Evolutionary conservation across 2,797 vertebrate genomes (phyloP), one percentile per base, ranked within the genome.

Genomic region (Falco concolor): DNA sequence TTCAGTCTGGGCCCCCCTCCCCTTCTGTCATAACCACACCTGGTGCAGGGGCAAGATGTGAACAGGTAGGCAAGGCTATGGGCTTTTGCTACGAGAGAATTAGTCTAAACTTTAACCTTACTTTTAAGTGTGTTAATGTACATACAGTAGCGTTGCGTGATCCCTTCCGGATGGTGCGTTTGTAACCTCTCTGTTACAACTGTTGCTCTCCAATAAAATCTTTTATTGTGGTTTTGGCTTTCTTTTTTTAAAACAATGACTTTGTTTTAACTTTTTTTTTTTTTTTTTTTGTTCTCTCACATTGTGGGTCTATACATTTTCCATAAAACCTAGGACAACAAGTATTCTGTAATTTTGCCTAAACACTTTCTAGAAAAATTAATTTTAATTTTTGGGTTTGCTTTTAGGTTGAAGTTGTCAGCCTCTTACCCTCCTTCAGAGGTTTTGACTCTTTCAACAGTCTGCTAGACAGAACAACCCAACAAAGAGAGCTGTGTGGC

Each of bases 21-120:
- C 25, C 36, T 90, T 74, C 72, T 87, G 27, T 65, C 82, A 4
- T 80, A 84, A 64, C 64, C 53, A 40, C 42, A 56, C 24, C 54
- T 9, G 36, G 67, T 64, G n/a, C 56, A 75, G 61, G 72, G 65
- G n/a, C 82, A 50, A 80, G 52, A 57, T 65, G 84, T 59, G 50
- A 92, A 24, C 81, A 90, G 84, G 88, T 83, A 92, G 88, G 89
- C 84, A 27, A 12, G 40, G 14, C 27, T 59, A 34, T 52, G 75
- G 27, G 59, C 67, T 79, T 89, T 56, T 73, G 11, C 53, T 84
- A 5, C 2, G 15, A 36, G 56, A 72, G 38, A 74, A 32, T 56
- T 30, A 34, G 32, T 25, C 18, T 11, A 77, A 83, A 50, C 38
- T 18, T 84, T 94, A 38, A 50, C 21, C 14, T 87, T 76, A 61